Evolutionary conservation across 2,888 invertebrate species (phyloP).

Genomic region (Ormyrus pomaceus): DNA sequence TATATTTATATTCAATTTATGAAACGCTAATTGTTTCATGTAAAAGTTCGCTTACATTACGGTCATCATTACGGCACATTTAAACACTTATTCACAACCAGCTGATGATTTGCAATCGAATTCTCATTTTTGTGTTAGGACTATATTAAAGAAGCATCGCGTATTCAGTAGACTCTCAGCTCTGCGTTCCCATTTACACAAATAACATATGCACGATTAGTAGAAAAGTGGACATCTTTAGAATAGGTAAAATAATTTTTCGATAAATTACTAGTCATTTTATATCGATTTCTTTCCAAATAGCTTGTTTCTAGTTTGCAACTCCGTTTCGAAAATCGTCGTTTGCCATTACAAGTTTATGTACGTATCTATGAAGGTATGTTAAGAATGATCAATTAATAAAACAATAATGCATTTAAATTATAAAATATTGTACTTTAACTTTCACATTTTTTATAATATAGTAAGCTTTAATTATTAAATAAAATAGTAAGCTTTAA

Average conservation of each 20-base stretch:
- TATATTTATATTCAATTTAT: background rate
- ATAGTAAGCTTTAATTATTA: no score
- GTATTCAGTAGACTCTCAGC: background rate
- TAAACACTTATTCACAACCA: slow-evolving; percentile 72
- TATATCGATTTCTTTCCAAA: no score
- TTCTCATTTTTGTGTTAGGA: slow-evolving; percentile 43
- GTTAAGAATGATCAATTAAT: background rate
- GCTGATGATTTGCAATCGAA: slow-evolving; percentile 69
- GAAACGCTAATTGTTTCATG: slow-evolving; percentile 24
- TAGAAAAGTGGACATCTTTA: background rate
- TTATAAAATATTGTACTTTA: background rate
- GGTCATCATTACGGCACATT: slow-evolving; percentile 55
- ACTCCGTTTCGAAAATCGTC: background rate
- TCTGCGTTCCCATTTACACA: background rate
- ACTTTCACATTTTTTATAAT: no score
- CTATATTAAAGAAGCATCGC: slow-evolving; percentile 29
- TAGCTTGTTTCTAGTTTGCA: no score
- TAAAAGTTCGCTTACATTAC: slow-evolving; percentile 57
- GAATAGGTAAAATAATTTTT: background rate
- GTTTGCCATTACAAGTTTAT: background rate
- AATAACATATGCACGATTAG: background rate
- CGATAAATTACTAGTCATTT: no score
- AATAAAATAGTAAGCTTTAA: no score
- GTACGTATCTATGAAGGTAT: slow-evolving; percentile 22
- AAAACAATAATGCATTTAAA: no score